Evolutionary conservation across 2,113 vertebrate genomes (phyloP).

Genomic region (Cyprinodon tularosa): DNA sequence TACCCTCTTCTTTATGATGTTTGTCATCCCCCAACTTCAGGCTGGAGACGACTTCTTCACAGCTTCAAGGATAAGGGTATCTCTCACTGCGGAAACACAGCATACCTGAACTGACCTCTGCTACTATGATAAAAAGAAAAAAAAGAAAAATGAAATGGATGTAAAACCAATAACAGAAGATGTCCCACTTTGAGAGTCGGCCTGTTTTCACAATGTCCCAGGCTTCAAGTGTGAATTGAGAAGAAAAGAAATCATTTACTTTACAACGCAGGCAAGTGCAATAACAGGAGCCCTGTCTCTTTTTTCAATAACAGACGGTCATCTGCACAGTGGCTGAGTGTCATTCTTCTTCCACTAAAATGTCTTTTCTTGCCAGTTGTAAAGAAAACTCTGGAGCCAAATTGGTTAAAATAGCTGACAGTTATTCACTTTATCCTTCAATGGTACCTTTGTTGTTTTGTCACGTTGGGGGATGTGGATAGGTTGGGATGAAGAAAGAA

Average conservation of each 20-base stretch:
- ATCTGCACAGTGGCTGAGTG: background rate
- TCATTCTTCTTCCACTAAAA: background rate
- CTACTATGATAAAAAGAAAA: background rate
- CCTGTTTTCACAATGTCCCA: background rate
- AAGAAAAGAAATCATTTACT: background rate
- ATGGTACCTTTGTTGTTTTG: background rate
- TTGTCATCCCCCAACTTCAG: background rate
- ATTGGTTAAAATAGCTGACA: background rate
- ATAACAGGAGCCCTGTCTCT: background rate
- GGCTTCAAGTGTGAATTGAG: background rate
- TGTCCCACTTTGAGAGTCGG: background rate
- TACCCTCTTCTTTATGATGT: too few relatives aligned
- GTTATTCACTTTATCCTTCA: background rate
- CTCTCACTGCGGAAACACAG: background rate
- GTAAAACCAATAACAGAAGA: background rate
- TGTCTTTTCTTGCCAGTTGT: background rate
- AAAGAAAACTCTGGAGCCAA: background rate
- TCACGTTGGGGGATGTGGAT: background rate
- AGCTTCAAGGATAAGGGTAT: background rate
- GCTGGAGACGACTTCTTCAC: background rate
- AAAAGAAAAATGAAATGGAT: background rate
- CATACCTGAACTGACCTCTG: background rate
- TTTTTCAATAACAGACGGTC: background rate
- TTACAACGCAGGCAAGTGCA: background rate
- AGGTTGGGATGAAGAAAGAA: background rate